These are phyloP conservation scores for Scotopteryx bipunctaria DNA, from an alignment of 2,888 invertebrate genomes.

Conservation along the genomic window DNA sequence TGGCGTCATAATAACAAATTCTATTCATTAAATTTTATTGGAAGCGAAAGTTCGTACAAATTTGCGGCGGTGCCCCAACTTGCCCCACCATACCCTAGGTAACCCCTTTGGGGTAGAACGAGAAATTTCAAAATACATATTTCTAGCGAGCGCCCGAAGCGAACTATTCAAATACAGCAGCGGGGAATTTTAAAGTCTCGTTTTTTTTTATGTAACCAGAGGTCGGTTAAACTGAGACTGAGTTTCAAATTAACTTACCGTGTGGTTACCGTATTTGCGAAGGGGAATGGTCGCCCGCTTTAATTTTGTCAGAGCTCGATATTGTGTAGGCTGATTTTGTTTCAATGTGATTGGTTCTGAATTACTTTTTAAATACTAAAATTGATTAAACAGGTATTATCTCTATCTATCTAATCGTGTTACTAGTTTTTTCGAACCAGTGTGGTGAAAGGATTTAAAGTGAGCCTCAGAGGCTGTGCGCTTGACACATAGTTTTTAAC, in stretches of 20 bases:
- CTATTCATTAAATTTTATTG: slow-evolving; percentile 53
- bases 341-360: neutral
- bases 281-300: slow-evolving; percentile 15
- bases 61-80: slow-evolving; percentile 34
- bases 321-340: slow-evolving; percentile 1
- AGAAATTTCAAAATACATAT: slow-evolving; percentile 53
- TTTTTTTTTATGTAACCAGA: slow-evolving; percentile 51
- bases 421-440: too few species aligned
- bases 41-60: slow-evolving; percentile 50
- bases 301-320: slow-evolving; percentile 7
- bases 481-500: too few species aligned
- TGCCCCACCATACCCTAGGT: slow-evolving; percentile 26
- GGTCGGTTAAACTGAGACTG: slow-evolving; percentile 30
- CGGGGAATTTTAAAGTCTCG: slow-evolving; percentile 51
- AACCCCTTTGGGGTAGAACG: slow-evolving; percentile 21
- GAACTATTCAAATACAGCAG: slow-evolving; percentile 60
- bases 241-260: slow-evolving; percentile 32
- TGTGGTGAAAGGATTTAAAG: too few species aligned
- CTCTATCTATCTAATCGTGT: too few species aligned
- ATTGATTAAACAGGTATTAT: too few species aligned
- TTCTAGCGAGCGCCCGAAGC: slow-evolving; percentile 53
- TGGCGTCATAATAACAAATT: slow-evolving; percentile 40
- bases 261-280: slow-evolving; percentile 24
- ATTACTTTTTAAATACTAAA: too few species aligned
- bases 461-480: too few species aligned